These are phyloP conservation scores for Cloeon dipterum DNA, from an alignment of 2,888 invertebrate species.

Conservation along the genomic window DNA sequence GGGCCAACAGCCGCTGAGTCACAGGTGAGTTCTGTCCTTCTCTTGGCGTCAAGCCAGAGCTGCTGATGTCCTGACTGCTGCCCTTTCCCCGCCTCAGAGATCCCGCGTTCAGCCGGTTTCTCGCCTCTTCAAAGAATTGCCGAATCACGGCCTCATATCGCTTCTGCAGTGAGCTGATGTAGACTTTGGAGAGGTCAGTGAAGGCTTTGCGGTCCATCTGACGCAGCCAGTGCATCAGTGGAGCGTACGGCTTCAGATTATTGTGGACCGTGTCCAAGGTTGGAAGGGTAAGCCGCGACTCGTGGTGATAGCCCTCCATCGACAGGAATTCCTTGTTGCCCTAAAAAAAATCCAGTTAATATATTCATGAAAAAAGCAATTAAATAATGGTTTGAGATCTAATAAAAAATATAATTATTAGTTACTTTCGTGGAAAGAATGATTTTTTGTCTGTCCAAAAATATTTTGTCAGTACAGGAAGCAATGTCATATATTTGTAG, in stretches of 20 bases:
- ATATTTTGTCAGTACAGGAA: too few species aligned
- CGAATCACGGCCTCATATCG: conserved; percentile 70
- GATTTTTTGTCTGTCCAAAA: too few species aligned
- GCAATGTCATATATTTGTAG: too few species aligned
- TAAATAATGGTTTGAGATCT: too few species aligned
- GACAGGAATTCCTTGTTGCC: conserved; percentile 27
- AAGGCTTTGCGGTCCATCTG: conserved; percentile 67
- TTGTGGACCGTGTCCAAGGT: conserved; percentile 60
- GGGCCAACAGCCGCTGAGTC: conserved; percentile 20
- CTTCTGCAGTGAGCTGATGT: conserved; percentile 61
- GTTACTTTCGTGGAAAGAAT: too few species aligned
- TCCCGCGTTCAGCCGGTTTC: not conserved
- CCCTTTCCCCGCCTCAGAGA: conserved; percentile 12
- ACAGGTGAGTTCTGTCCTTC: conserved; percentile 4
- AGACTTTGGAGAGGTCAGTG: conserved; percentile 53
- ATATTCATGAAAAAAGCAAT: conserved; percentile 5
- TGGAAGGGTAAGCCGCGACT: conserved; percentile 37
- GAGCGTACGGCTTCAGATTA: conserved; percentile 66
- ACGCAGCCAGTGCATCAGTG: conserved; percentile 80
- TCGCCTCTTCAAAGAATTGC: conserved; percentile 50
- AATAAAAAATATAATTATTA: not conserved
- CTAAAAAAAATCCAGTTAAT: conserved; percentile 14
- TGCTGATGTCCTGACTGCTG: conserved; percentile 18
- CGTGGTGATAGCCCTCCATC: conserved; percentile 10
- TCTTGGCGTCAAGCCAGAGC: conserved; percentile 3